Evolutionary conservation across 1,140 invertebrate species (phyloP).

Genomic region (Lepidurus apus): DNA sequence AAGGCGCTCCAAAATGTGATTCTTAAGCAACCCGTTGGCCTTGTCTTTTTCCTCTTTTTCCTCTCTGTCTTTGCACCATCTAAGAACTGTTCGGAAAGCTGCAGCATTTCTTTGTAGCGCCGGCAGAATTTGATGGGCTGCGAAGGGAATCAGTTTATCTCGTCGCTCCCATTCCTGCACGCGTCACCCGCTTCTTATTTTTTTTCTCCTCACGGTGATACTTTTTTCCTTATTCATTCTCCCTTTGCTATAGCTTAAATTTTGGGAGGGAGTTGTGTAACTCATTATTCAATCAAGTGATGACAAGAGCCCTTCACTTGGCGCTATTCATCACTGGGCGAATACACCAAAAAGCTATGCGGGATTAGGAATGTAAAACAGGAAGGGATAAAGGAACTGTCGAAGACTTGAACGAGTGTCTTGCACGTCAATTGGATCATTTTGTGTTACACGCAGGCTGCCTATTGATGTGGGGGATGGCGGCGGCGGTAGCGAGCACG

Average conservation of each 20-base stretch:
- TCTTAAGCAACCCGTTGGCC: too few species aligned
- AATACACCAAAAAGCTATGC: neutral
- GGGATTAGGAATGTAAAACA: neutral
- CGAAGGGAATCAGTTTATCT: constrained; percentile 14
- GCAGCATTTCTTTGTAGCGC: neutral
- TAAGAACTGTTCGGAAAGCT: neutral
- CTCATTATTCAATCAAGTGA: neutral
- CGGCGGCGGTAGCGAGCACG: too few species aligned
- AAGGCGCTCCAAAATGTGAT: too few species aligned
- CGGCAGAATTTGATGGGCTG: neutral
- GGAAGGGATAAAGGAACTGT: neutral
- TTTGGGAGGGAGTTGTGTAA: neutral
- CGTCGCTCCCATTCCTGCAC: constrained; percentile 4
- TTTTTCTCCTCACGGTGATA: neutral
- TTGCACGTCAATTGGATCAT: neutral
- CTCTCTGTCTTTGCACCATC: neutral
- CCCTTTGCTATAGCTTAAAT: neutral
- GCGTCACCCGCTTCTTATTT: neutral
- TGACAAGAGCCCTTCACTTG: neutral
- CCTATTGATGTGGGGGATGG: neutral
- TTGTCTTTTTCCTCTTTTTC: neutral
- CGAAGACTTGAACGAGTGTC: neutral
- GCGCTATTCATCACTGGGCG: neutral
- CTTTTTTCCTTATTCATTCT: neutral
- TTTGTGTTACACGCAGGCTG: neutral